Conservation (phyloP, 2,113 vertebrate genomes). For the Speoplatyrhinus poulsoni region DNA sequence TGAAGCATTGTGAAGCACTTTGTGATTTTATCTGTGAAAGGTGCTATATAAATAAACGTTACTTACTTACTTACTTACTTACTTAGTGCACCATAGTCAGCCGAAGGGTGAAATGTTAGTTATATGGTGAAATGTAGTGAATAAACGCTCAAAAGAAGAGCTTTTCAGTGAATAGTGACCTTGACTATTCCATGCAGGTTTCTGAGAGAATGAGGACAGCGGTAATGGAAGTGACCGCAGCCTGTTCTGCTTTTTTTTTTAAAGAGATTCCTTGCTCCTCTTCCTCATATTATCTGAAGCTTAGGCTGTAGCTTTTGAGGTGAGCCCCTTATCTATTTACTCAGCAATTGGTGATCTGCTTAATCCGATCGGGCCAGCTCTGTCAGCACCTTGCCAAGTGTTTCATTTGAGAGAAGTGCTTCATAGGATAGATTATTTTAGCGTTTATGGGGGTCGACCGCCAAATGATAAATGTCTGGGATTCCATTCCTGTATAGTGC, state of each 20-base stretch:
- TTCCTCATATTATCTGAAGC: conserved; percentile 7
- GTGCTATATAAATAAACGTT: too few species aligned
- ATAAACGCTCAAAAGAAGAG: too few species aligned
- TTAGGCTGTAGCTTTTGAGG: conserved; percentile 33
- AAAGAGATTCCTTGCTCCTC: conserved; percentile 17
- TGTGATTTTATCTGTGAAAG: too few species aligned
- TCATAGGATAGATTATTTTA: too few species aligned
- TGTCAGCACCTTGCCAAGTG: conserved; percentile 41
- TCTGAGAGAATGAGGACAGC: conserved; percentile 10
- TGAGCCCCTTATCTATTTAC: conserved; percentile 41
- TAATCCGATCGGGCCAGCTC: conserved; percentile 68
- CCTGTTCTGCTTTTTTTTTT: conserved; percentile 12
- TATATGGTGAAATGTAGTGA: background rate
- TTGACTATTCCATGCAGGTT: conserved; percentile 19
- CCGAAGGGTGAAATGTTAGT: background rate
- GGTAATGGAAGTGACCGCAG: conserved; percentile 27
- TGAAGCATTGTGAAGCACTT: too few species aligned
- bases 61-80: too few species aligned
- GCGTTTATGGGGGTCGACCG: too few species aligned
- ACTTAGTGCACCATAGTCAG: conserved; percentile 36
- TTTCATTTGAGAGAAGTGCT: conserved; percentile 46
- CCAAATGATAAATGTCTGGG: conserved; percentile 7
- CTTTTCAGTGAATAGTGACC: background rate
- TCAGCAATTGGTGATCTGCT: conserved; percentile 47
- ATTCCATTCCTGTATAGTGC: too few species aligned